Base-by-base conservation (phyloP, 2,113 vertebrate genomes). In the Onychorhynchus coronatus region DNA sequence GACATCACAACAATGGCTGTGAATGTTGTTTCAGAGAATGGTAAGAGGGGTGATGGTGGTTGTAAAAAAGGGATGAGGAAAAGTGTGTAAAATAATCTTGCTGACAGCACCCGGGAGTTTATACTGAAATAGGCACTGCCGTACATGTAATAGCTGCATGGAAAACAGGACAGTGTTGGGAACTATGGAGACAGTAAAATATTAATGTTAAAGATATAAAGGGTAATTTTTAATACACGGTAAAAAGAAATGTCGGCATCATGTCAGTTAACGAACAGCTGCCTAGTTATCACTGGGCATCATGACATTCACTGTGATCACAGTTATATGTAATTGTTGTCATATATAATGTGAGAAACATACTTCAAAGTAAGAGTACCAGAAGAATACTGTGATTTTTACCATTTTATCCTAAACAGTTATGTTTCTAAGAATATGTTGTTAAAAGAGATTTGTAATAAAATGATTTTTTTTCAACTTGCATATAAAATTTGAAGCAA, bases 1-100 rank as follows among this genome's bases (percentile, higher is more conserved):
- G 99, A 99, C 85, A 89, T 99, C 92, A 99, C 98, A 81, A 99
- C 99, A 30, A 97, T 99, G 98, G 98, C 98, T 30, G 98, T 99
- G 84, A 98, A 98, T 47, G 98, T 99, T 61, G 72, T 99, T 72
- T 98, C 98, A 42, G 97, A 98, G 91, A 98, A 96, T 68, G 99
- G 99, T 99, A 98, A 98, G 98, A 97, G 33, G 16, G 8, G 31
- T 14, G 13, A 35, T 35, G 27, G 24, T 70, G 28, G 53, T 87
- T 88, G 25, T 56, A 53, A 81, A 50, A 89, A 50, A 27, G 72
- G 52, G 41, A 58, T 70, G 61, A 68, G 42, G 46, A 55, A 49
- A 78, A 41, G 27, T 4, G 16, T 82, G 11, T 78, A 39, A 81
- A 84, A 41, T 70, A 42, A 23, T 9, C 42, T 88, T 76, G 50